Base-by-base conservation (phyloP, 1,140 invertebrate genomes). In the Globodera ellingtonae region DNA sequence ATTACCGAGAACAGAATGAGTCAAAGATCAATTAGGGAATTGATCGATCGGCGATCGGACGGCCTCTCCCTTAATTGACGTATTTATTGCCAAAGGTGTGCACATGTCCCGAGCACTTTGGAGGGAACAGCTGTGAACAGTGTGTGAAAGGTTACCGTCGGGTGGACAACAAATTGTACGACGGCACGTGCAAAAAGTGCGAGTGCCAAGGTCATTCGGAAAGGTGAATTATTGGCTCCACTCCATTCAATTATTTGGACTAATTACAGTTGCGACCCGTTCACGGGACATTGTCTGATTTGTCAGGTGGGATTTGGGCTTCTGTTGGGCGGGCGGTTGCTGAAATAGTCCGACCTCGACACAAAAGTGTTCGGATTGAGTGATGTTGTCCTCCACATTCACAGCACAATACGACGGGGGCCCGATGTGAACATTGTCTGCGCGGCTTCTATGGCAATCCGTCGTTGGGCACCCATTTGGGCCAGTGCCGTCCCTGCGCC, bases 371-470 rank as follows among this genome's bases (percentile, higher is more conserved):
- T 52, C 4, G 50, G 7, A 73, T 13, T 15, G 50, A 48, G 4
- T 73, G 21, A 73, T 35, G 35, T 50, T 62, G 56, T 50, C 18
- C 24, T 65, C 8, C 21, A 65, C 18, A 56, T 52, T 47, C 21
- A n/a, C 48, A 93, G 87, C 94, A 98, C 89, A 97, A 97, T 86
- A 98, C 97, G 4, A 95, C 93, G 47, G 97, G 97, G 4, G 89
- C 84, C 65, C 88, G 86, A 91, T 93, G 97, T 89, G 95, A 98
- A 82, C 93, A 93, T 86, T 99, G 97, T 91, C 90, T 96, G 79
- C 92, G 94, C 74, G 95, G 94, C 83, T 90, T 89, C 85, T 91
- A 90, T 84, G 91, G 91, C 47, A 95, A 98, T 90, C 94, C 97
- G 21, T 88, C 81, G 5, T 92, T 93, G 0, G 88, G 87, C 44